Base-by-base conservation (phyloP, 2,888 invertebrate species). In the Drosophila nigricruria region DNA sequence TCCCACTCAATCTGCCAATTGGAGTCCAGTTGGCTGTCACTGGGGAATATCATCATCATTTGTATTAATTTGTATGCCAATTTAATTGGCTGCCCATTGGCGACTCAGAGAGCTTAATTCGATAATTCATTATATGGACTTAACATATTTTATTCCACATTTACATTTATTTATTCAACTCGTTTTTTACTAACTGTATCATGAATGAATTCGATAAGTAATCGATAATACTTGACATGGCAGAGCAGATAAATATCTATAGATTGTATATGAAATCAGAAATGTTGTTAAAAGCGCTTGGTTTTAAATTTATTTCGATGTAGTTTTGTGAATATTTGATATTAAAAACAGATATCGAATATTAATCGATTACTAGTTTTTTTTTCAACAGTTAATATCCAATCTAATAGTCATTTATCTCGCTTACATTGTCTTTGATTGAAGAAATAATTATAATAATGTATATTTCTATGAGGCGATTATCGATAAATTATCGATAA, bases 51-150 rank as follows among this genome's bases (percentile, higher is more conserved):
- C 77, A 73, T 74, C 73, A 70, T 74, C 79, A 88, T 88, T 88
- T 86, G 89, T 86, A 84, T 86, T 86, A 86, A 88, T 89, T 85
- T 89, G 87, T 81, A 83, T 79, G 79, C 77, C 84, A 73, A 77
- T 87, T 85, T 87, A 89, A 85, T 89, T 89, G 81, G 81, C 84
- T 77, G 78, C 63, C 68, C 75, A 80, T 77, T 79, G 81, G 69
- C 77, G 74, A 68, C 66, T 71, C 79, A 1, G 68, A 68, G 70
- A 74, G 84, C 81, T 89, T 83, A 83, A 83, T 86, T 80, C 76
- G 86, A 84, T 84, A 88, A 88, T 88, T 67, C 81, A 82, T 88
- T 67, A 56, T 67, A 45, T 53, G 49, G 63, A 40, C 38, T 62
- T 47, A 61, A 73, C 56, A 63, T 65, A 66, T 61, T 74, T 65